Evolutionary conservation across 2,888 invertebrate species (phyloP).

Genomic region (Pristionchus maxplancki): DNA sequence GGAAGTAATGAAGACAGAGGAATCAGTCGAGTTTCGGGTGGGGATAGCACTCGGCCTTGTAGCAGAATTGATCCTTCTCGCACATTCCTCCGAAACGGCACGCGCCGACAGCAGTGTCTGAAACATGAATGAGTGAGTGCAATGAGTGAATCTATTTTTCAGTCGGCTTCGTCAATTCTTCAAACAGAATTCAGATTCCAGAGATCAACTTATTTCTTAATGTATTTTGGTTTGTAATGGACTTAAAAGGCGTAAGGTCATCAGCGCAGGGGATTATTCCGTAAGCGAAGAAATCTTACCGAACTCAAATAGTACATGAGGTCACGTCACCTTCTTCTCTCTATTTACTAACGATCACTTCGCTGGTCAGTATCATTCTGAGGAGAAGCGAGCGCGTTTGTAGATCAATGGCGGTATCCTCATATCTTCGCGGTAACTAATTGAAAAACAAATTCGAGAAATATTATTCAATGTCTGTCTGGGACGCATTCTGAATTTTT

Average conservation of each 20-base stretch:
- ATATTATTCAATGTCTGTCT: too few relatives aligned
- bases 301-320: neutral
- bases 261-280: neutral
- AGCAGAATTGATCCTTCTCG: constrained; percentile 59
- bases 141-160: neutral
- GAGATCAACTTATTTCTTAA: too few relatives aligned
- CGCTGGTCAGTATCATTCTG: too few relatives aligned
- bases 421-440: too few relatives aligned
- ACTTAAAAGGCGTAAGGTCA: neutral
- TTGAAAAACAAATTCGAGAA: too few relatives aligned
- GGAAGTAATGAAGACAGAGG: neutral
- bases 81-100: constrained; percentile 59
- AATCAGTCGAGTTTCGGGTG: constrained; percentile 21
- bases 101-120: constrained; percentile 61
- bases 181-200: too few relatives aligned
- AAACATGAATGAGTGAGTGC: constrained; percentile 28
- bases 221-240: too few relatives aligned
- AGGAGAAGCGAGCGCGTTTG: too few relatives aligned
- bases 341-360: too few relatives aligned
- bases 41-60: constrained; percentile 59
- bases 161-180: too few relatives aligned
- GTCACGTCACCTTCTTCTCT: neutral
- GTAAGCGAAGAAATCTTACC: neutral
- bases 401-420: too few relatives aligned
- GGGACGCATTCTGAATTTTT: too few relatives aligned